phyloP scores from a whole-genome alignment of 2,888 invertebrate species.

The Perizoma flavofasciatum region DNA sequence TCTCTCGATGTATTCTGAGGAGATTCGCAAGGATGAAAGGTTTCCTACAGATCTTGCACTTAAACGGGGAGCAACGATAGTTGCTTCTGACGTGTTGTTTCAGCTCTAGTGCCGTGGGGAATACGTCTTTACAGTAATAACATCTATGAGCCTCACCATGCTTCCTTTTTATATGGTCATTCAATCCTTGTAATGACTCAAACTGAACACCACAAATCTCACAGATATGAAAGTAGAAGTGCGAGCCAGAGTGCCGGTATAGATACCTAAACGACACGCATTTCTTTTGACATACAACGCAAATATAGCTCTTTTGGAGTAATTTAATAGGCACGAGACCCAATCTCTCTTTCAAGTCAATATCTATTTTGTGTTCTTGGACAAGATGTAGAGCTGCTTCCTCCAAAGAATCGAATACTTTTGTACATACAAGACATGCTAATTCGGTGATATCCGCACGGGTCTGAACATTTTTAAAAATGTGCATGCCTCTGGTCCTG shows the following conservation, averaged over 20 bases:
- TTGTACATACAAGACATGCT: conserved; percentile 27
- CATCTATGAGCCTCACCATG: conserved; percentile 16
- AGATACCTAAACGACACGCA: conserved; percentile 26
- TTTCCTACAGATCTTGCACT: conserved; percentile 20
- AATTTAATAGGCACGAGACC: conserved; percentile 23
- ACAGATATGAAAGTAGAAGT: conserved; percentile 33
- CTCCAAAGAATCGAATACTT: conserved; percentile 21
- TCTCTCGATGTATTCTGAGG: conserved; percentile 15
- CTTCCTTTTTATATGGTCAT: conserved; percentile 1
- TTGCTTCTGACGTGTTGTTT: conserved; percentile 8
- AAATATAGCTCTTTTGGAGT: conserved; percentile 7
- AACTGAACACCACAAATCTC: conserved; percentile 23
- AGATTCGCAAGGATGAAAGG: conserved; percentile 2
- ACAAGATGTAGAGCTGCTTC: conserved; percentile 23
- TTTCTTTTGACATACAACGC: conserved; percentile 19
- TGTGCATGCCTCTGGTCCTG: conserved; percentile 24
- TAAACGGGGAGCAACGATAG: conserved; percentile 1
- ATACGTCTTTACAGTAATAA: conserved; percentile 8
- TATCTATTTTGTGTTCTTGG: conserved; percentile 18
- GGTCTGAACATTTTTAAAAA: conserved; percentile 17
- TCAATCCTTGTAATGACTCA: conserved; percentile 6
- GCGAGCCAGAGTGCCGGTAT: conserved; percentile 32
- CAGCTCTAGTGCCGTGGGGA: conserved; percentile 1
- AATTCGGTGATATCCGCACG: conserved; percentile 33
- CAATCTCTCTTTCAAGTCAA: conserved; percentile 20